Conservation (phyloP, 2,113 vertebrate genomes). For the Brachyhypopomus occidentalis region DNA sequence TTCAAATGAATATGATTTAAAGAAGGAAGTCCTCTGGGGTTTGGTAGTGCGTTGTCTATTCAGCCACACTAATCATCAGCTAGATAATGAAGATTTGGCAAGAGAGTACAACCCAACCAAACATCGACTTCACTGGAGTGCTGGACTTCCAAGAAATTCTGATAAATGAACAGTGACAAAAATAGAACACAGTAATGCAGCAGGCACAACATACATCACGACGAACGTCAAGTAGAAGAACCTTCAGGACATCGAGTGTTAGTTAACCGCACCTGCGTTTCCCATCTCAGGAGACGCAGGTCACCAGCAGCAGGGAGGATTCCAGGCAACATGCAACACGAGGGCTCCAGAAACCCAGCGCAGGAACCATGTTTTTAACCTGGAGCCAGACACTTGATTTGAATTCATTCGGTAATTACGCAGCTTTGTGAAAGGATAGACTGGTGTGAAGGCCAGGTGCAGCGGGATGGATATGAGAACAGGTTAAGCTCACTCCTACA, state of each 20-base stretch:
- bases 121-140: not conserved
- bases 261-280: not conserved
- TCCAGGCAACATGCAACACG: not conserved
- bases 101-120: not conserved
- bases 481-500: slow-evolving; percentile 4
- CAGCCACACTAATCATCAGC: not conserved
- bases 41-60: too few relatives aligned
- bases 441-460: not conserved
- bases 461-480: slow-evolving; percentile 18
- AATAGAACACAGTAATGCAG: not conserved
- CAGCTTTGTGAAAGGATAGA: slow-evolving; percentile 20
- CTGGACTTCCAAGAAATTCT: not conserved
- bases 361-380: slow-evolving; percentile 44
- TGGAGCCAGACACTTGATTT: slow-evolving; percentile 39
- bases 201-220: too few relatives aligned
- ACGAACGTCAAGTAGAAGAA: not conserved
- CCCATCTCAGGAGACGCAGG: not conserved
- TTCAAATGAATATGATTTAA: too few relatives aligned
- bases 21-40: too few relatives aligned
- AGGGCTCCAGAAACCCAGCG: slow-evolving; percentile 17
- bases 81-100: not conserved
- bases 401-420: slow-evolving; percentile 38
- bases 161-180: not conserved
- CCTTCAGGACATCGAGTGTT: not conserved
- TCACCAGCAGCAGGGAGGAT: not conserved